Evolutionary conservation across 2,113 vertebrate species (phyloP).

Genomic region (Sisor rabdophorus): DNA sequence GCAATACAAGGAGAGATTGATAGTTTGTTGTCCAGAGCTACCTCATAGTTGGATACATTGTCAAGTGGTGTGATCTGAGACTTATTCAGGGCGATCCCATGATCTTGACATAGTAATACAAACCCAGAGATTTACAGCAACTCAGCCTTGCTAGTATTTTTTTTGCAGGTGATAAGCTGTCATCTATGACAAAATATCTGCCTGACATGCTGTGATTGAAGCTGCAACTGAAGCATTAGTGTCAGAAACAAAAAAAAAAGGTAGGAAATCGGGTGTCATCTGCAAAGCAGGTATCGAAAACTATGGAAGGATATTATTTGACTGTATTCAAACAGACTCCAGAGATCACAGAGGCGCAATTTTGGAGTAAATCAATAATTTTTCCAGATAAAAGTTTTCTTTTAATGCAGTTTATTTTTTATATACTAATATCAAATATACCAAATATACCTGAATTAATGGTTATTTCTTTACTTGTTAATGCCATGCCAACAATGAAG

Average conservation of each 20-base stretch:
- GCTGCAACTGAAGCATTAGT: conserved; percentile 29
- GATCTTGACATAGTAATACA: conserved; percentile 22
- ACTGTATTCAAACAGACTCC: neutral
- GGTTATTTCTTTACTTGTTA: no score
- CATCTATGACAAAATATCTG: conserved; percentile 23
- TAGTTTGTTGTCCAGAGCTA: conserved; percentile 12
- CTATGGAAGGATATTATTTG: neutral
- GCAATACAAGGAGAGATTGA: neutral
- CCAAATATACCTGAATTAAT: no score
- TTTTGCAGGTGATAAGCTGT: conserved; percentile 13
- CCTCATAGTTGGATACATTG: neutral
- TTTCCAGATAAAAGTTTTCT: no score
- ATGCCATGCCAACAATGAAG: no score
- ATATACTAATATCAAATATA: no score
- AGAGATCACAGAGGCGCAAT: no score
- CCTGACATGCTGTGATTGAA: neutral
- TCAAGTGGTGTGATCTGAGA: conserved; percentile 5
- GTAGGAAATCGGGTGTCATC: neutral
- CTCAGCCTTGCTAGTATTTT: conserved; percentile 18
- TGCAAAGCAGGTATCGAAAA: neutral
- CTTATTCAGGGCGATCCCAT: conserved; percentile 9
- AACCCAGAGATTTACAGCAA: conserved; percentile 8
- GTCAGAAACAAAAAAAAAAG: neutral
- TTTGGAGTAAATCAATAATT: no score
- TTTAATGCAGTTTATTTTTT: no score